Percentiles rank a stretch among this genome's conserved stretches.
These are phyloP conservation scores for Cephalopterus ornatus DNA, from an alignment of 2,113 vertebrate genomes.

Conservation along the genomic window DNA sequence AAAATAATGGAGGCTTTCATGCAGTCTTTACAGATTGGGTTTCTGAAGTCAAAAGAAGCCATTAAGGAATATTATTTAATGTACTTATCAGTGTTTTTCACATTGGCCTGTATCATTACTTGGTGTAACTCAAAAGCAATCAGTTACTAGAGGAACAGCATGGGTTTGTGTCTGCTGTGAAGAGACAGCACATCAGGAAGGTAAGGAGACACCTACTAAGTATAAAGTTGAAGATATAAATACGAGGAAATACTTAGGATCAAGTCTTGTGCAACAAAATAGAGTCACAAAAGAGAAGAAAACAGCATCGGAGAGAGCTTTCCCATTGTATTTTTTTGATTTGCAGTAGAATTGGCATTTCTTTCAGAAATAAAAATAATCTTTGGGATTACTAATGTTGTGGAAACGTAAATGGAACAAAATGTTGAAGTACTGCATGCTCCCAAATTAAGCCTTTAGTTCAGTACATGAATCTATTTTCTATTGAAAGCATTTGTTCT, in stretches of 20 bases:
- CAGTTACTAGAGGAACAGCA: not conserved
- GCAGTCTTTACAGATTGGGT: not conserved
- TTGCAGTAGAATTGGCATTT: not conserved
- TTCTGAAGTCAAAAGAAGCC: not conserved
- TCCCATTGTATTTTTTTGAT: not conserved
- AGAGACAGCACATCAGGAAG: not conserved
- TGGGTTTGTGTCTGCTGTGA: not conserved
- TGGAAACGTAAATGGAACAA: not conserved
- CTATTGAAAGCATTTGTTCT: not conserved
- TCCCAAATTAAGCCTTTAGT: not conserved
- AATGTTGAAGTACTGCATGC: not conserved
- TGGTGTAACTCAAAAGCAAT: not conserved
- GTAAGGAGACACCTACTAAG: not conserved
- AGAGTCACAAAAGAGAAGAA: not conserved
- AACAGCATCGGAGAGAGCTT: not conserved
- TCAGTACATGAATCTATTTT: not conserved
- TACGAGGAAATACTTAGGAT: not conserved
- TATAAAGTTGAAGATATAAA: not conserved
- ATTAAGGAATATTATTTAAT: not conserved
- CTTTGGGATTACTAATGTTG: not conserved
- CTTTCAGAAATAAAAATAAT: not conserved
- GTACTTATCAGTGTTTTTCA: not conserved
- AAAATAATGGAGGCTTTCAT: not conserved
- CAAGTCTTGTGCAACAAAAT: not conserved
- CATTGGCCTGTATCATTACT: not conserved